Evolutionary conservation across 2,113 vertebrate genomes (phyloP).

Genomic region (Epinephelus cyanopodus): DNA sequence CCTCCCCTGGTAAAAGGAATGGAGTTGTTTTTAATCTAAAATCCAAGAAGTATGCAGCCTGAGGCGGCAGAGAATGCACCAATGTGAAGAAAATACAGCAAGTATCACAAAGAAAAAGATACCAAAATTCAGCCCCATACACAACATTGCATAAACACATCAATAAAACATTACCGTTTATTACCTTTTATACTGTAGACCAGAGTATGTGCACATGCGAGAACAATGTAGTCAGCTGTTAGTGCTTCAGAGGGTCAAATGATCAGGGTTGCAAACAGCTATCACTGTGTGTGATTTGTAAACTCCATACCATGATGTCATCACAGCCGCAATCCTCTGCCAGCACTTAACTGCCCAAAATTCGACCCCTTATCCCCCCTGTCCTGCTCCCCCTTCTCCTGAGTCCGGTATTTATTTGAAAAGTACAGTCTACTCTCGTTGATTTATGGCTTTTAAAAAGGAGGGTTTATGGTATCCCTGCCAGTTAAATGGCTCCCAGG

Average conservation of each 20-base stretch:
- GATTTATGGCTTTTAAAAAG: slow-evolving; percentile 76
- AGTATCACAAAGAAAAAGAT: background rate
- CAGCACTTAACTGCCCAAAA: slow-evolving; percentile 49
- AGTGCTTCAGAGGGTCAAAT: background rate
- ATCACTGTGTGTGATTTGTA: slow-evolving; percentile 14
- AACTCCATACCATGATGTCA: slow-evolving; percentile 48
- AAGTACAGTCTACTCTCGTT: slow-evolving; percentile 69
- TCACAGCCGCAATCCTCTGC: slow-evolving; percentile 33
- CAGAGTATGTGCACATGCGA: background rate
- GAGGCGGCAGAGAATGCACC: background rate
- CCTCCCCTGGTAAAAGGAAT: background rate
- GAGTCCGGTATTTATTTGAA: slow-evolving; percentile 77
- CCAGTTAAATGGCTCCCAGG: slow-evolving; percentile 71
- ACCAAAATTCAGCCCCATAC: background rate
- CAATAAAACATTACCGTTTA: background rate
- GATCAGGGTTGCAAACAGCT: background rate
- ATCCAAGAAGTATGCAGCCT: background rate
- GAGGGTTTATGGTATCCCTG: slow-evolving; percentile 70
- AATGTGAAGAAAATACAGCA: background rate
- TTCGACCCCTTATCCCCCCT: slow-evolving; percentile 33
- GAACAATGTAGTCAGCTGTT: no score
- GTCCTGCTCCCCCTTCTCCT: slow-evolving; percentile 21
- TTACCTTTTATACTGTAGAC: background rate
- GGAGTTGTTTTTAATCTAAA: background rate
- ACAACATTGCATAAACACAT: background rate